Evolutionary conservation across 2,797 vertebrate species (phyloP), one percentile per base, ranked within the genome.

Genomic region (Danionella dracula): DNA sequence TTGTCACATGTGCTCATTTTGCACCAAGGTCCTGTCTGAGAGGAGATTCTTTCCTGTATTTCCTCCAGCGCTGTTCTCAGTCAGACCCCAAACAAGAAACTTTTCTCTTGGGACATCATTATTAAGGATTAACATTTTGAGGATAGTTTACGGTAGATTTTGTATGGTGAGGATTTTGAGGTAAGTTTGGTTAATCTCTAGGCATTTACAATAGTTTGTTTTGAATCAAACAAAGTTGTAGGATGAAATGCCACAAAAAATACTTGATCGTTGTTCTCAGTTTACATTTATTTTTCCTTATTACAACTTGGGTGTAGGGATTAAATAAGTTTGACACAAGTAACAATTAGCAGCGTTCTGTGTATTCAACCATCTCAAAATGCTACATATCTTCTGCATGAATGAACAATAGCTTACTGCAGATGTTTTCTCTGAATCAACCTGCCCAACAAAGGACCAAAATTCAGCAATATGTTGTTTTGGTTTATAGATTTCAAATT

Each of bases 1-100:
- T 70, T 58, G 81, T 90, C 84, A 88, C 86, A 86, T 85, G 85
- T 81, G 84, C 81, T 79, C 85, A 87, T 89, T 89, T 80, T 86
- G 77, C 74, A 53, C 81, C 78, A 79, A 79, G 82, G 79, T 76
- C 84, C 80, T 78, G 78, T 78, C 73, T 78, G 80, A 78, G 79
- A 75, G 66, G 74, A 67, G 57, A 65, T 64, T 55, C 41, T 63
- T 66, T 70, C 45, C 17, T 65, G 41, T 61, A 53, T 70, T 70
- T 77, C 73, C 77, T 70, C 70, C 40, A 66, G 76, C 73, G 72
- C 73, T 74, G 54, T 71, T 76, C 71, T 83, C 75, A 74, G 58
- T 65, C 62, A 17, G 35, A 79, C 59, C 73, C 68, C 27, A 68
- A 69, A 70, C 70, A 70, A 48, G 65, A 60, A 54, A 45, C 59